These are phyloP conservation scores for Drosophila hamatofila DNA, from an alignment of 2,888 invertebrate species.

Conservation along the genomic window DNA sequence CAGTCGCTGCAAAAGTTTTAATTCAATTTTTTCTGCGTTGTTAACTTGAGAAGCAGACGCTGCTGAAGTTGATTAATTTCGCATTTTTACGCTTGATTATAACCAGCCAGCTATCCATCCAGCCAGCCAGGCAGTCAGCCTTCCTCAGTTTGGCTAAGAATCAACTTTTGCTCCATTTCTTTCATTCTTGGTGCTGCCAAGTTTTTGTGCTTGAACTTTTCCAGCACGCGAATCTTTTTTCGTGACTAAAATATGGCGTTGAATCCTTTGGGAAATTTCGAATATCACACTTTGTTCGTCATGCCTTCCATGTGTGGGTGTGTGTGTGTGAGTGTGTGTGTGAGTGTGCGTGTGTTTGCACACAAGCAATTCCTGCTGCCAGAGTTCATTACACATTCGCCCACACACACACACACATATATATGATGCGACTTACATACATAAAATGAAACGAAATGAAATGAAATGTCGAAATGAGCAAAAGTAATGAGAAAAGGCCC, in stretches of 20 bases:
- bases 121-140: background rate
- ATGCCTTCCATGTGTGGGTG: slow-evolving; percentile 45
- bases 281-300: slow-evolving; percentile 79
- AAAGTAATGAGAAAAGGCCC: slow-evolving; percentile 75
- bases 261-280: slow-evolving; percentile 81
- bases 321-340: slow-evolving; percentile 37
- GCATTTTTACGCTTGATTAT: slow-evolving; percentile 80
- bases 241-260: slow-evolving; percentile 78
- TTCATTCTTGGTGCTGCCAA: slow-evolving; percentile 38
- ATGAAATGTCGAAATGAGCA: slow-evolving; percentile 75
- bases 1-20: slow-evolving; percentile 68
- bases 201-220: slow-evolving; percentile 52
- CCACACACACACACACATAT: slow-evolving; percentile 5
- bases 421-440: slow-evolving; percentile 7
- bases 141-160: slow-evolving; percentile 5
- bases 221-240: slow-evolving; percentile 72
- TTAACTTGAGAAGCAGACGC: slow-evolving; percentile 71
- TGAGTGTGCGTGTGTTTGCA: slow-evolving; percentile 41
- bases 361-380: slow-evolving; percentile 50
- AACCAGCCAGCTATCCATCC: slow-evolving; percentile 8
- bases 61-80: slow-evolving; percentile 78
- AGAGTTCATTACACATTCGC: slow-evolving; percentile 75
- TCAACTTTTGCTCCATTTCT: slow-evolving; percentile 25
- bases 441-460: slow-evolving; percentile 56
- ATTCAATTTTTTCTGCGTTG: slow-evolving; percentile 81